Base-by-base conservation (phyloP, 1,140 invertebrate species). In the Ceratosolen fusciceps region DNA sequence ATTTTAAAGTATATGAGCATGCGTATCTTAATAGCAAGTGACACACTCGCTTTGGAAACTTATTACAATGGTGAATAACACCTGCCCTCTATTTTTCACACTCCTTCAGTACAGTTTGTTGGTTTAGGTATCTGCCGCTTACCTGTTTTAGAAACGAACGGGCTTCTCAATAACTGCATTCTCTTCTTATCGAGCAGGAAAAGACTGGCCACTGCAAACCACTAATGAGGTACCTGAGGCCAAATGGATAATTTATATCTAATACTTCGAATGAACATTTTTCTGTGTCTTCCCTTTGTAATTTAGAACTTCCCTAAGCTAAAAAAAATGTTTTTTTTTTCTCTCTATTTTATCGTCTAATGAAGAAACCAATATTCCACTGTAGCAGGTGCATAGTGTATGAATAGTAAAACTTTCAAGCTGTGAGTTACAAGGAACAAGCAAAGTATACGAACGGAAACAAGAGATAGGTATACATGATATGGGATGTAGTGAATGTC, bases 361-460 rank as follows among this genome's bases (percentile, higher is more conserved):
- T 39, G 29, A 29, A 47, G n/a, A 60, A 26, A 39, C 21, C 1
- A 39, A 31, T 39, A 29, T 62, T 67, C 29, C 49, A 52, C 68
- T 68, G 29, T 54, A 19, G 7, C 5, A 31, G 0, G 31, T 16
- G 26, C 10, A 72, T 72, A n/a, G n/a, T n/a, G n/a, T n/a, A 12
- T 4, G 29, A 26, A 16, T 49, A 68, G 68, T 76, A 76, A 68
- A 76, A 76, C 67, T 31, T 43, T 76, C 74, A 76, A 60, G 71
- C 24, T 37, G 31, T 9, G 10, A 24, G 54, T 47, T 24, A 19
- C 0, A 19, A 49, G 9, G 68, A 52, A 24, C 43, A 49, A 24
- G 8, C n/a, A 31, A 56, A 10, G 47, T 54, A 21, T 14, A 31
- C 8, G 49, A 26, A 47, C 34, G 29, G 47, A 26, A 29, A 19